Evolutionary conservation across 2,113 vertebrate genomes (phyloP).

Genomic region (Mus spicilegus): DNA sequence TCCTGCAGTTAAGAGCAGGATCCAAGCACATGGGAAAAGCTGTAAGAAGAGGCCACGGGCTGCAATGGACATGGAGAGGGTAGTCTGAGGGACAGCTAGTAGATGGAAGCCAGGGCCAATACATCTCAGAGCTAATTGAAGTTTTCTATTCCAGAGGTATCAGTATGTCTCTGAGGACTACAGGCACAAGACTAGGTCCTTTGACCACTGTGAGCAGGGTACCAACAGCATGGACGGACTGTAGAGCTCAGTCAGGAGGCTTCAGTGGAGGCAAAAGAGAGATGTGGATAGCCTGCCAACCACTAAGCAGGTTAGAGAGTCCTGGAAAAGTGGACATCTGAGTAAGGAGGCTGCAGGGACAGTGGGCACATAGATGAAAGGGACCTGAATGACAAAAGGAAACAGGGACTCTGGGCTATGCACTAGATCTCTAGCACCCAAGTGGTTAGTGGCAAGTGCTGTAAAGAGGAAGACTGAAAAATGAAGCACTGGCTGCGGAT

Average conservation of each 20-base stretch:
- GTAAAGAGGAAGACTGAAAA: not conserved
- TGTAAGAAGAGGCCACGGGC: not conserved
- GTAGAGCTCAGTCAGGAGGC: not conserved
- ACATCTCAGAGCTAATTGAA: not conserved
- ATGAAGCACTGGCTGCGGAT: not conserved
- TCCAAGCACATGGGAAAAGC: not conserved
- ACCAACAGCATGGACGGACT: not conserved
- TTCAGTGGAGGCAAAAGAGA: not conserved
- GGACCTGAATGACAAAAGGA: not conserved
- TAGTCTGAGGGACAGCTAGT: not conserved
- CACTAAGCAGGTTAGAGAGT: not conserved
- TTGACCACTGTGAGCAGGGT: not conserved
- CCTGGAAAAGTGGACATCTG: not conserved
- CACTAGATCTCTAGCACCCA: not conserved
- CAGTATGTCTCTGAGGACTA: not conserved
- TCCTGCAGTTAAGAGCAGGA: not conserved
- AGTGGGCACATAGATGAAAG: not conserved
- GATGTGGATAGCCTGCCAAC: not conserved
- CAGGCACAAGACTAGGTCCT: not conserved
- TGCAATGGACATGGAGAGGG: not conserved
- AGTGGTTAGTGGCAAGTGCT: not conserved
- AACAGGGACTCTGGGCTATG: not conserved
- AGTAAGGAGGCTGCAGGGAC: not conserved
- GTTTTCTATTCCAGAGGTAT: not conserved
- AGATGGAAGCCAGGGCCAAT: not conserved